phyloP scores from a whole-genome alignment of 2,888 invertebrate species.

The Nephrotoma guestfalica region DNA sequence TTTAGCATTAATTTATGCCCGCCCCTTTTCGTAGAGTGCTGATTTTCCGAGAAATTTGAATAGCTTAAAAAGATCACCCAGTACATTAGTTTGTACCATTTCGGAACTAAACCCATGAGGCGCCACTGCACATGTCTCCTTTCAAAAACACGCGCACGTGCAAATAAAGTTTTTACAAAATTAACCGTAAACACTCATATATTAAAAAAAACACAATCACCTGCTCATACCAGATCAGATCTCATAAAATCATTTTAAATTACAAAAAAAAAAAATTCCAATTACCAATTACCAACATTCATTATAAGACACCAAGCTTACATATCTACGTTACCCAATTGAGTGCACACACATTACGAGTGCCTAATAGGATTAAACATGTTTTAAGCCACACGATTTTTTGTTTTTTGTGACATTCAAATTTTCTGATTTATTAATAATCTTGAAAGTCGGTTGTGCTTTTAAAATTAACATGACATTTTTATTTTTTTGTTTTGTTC shows the following conservation, averaged over 20 bases:
- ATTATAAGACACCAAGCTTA: neutral
- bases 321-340: neutral
- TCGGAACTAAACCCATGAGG: neutral
- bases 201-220: neutral
- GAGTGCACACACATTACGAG: neutral
- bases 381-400: neutral
- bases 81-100: neutral
- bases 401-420: neutral
- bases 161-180: neutral
- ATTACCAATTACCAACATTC: neutral
- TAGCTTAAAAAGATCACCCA: too few species aligned
- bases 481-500: neutral
- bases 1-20: too few species aligned
- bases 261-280: neutral
- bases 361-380: neutral
- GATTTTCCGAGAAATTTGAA: too few species aligned
- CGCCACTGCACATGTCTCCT: neutral
- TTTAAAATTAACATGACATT: neutral
- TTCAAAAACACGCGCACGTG: neutral
- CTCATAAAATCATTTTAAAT: neutral
- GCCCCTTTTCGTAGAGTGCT: too few species aligned
- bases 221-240: neutral
- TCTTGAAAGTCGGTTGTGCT: neutral
- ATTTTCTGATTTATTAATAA: neutral
- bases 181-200: neutral